Conservation (phyloP, 2,888 invertebrate species). For the Nemotelus pantherinus region DNA sequence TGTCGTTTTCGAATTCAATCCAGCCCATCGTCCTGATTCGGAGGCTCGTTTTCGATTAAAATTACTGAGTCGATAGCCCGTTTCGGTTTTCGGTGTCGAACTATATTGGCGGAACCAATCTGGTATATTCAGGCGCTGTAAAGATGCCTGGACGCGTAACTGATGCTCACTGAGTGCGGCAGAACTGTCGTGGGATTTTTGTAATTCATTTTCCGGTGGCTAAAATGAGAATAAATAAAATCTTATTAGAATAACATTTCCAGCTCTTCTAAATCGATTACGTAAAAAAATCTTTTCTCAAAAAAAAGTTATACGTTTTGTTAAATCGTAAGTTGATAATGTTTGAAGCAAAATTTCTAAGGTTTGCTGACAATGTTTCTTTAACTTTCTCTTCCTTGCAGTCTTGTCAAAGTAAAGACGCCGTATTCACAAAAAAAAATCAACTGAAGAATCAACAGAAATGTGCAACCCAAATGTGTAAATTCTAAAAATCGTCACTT, state of each 20-base stretch:
- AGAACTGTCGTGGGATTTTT: constrained; percentile 73
- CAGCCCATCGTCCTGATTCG: constrained; percentile 71
- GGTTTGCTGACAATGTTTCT: too few relatives aligned
- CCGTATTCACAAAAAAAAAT: too few relatives aligned
- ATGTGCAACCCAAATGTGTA: too few relatives aligned
- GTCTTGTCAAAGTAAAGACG: too few relatives aligned
- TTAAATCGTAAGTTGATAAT: too few relatives aligned
- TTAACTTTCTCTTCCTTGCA: too few relatives aligned
- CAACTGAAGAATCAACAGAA: too few relatives aligned
- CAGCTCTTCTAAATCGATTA: not conserved
- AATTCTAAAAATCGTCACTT: too few relatives aligned
- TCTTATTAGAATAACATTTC: constrained; percentile 26
- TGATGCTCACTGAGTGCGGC: constrained; percentile 91
- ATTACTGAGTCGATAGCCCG: constrained; percentile 75
- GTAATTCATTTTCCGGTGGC: constrained; percentile 95
- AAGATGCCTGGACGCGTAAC: constrained; percentile 88
- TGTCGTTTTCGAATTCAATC: constrained; percentile 85
- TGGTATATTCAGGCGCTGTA: constrained; percentile 93
- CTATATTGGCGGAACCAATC: constrained; percentile 84
- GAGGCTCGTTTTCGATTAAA: constrained; percentile 82
- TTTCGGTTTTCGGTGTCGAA: constrained; percentile 54
- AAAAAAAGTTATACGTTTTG: constrained; percentile 24
- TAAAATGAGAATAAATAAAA: constrained; percentile 65
- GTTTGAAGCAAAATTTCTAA: too few relatives aligned
- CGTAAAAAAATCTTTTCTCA: not conserved